Base-by-base conservation (phyloP, 2,113 vertebrate genomes). In the Syngnathus floridae region DNA sequence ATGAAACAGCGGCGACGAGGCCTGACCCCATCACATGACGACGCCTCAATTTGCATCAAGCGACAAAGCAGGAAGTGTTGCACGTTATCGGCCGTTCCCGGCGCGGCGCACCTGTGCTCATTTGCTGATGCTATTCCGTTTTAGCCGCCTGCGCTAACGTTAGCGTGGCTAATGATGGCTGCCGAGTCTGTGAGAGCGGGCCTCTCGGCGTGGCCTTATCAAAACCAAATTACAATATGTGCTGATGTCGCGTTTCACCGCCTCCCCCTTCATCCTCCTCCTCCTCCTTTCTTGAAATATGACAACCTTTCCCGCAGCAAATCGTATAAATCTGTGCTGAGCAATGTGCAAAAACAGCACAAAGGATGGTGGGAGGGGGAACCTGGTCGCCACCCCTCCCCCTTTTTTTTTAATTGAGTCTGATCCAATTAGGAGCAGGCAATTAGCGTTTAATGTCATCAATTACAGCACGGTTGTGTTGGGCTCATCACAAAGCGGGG, bases 161-260 rank as follows among this genome's bases (percentile, higher is more conserved):
- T 79, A 84, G 82, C 57, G 56, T 26, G 58, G 68, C 85, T 91
- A 91, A 90, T 88, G 88, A 90, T 75, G 75, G 82, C 74, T 59
- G 69, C 77, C 73, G 67, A 68, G 81, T 87, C 78, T 82, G 85
- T 71, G 74, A 79, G 75, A 82, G 73, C 69, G 69, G 35, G 79
- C 74, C 86, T 85, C 81, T 86, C 86, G 89, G 79, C 86, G 76
- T 83, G 84, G 88, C 88, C 90, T 91, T 91, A 91, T 92, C 91
- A 91, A 88, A 90, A 90, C 86, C 83, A 88, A 90, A 92, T 92
- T 91, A 92, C 88, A 90, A 90, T 91, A 91, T 90, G 88, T 92
- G 91, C 91, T 92, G 91, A 91, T 90, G 87, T 86, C 62, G 84
- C 90, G 86, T 82, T 91, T 91, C 87, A 84, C 72, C 72, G 64